Percentiles rank a stretch among this genome's conserved stretches.
These are phyloP conservation scores for Alces alces DNA, from an alignment of 2,113 vertebrate species.

Conservation along the genomic window DNA sequence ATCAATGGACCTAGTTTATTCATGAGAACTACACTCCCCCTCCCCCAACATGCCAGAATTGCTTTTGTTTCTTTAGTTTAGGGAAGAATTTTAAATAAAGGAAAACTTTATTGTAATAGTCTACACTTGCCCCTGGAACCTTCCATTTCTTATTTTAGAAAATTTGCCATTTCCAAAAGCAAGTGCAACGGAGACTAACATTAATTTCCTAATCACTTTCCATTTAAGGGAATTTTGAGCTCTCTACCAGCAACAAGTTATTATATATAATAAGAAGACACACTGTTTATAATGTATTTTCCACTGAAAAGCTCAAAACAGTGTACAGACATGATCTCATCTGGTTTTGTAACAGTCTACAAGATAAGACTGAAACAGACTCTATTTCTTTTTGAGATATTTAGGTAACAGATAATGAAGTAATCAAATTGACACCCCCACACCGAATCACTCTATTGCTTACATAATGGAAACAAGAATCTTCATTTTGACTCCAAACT, in stretches of 20 bases:
- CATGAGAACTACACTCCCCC: not conserved
- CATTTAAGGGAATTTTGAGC: constrained; percentile 8
- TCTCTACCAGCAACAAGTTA: constrained; percentile 1
- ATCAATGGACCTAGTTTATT: not conserved
- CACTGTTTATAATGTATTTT: not conserved
- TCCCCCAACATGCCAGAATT: not conserved
- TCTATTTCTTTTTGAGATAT: constrained; percentile 34
- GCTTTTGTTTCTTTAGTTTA: not conserved
- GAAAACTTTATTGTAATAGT: not conserved
- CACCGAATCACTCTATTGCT: not conserved
- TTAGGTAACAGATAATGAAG: constrained; percentile 34
- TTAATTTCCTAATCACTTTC: not conserved
- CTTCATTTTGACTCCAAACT: not conserved
- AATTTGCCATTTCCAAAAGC: constrained; percentile 3
- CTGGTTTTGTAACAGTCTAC: constrained; percentile 3
- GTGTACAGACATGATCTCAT: constrained; percentile 48
- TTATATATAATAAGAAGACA: not conserved
- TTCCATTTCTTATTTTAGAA: constrained; percentile 32
- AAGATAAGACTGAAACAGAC: constrained; percentile 22
- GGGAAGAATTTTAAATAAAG: constrained; percentile 17
- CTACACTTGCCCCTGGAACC: not conserved
- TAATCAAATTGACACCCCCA: not conserved
- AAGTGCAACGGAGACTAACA: not conserved
- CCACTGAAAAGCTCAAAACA: not conserved
- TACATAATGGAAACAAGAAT: not conserved